Percentiles rank a stretch among this genome's conserved stretches.
phyloP scores from a whole-genome alignment of 2,113 vertebrate genomes.

The Microcebus jonahi region DNA sequence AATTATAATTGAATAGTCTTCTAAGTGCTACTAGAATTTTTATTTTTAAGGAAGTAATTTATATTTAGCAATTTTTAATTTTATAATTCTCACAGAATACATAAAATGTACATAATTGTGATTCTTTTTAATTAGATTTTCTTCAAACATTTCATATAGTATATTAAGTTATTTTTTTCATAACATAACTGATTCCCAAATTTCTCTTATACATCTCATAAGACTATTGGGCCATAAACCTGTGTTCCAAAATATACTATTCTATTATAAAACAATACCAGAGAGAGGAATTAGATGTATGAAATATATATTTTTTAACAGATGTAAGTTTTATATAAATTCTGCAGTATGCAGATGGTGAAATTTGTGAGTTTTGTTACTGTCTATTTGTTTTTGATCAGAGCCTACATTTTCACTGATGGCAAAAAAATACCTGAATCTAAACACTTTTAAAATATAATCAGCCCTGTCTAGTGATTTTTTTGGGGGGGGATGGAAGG shows the following conservation, averaged over 20 bases:
- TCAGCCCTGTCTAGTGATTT: not conserved
- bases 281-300: not conserved
- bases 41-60: constrained; percentile 18
- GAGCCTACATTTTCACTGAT: not conserved
- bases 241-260: constrained; percentile 14
- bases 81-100: constrained; percentile 30
- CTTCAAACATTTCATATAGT: not conserved
- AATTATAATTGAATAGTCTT: not conserved
- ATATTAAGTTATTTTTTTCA: constrained; percentile 8
- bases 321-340: not conserved
- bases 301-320: not conserved
- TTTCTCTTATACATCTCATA: not conserved
- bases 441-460: not conserved
- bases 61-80: constrained; percentile 42
- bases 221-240: constrained; percentile 22
- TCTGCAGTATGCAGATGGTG: not conserved
- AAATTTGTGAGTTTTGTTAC: not conserved
- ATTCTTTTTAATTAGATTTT: constrained; percentile 44
- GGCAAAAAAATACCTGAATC: not conserved
- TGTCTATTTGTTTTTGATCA: not conserved
- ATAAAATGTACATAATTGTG: constrained; percentile 3
- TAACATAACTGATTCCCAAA: not conserved
- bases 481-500: not conserved
- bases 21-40: not conserved
- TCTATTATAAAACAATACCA: not conserved